These are phyloP conservation scores for Bubo blakistoni DNA, from an alignment of 2,113 vertebrate genomes.

Conservation along the genomic window DNA sequence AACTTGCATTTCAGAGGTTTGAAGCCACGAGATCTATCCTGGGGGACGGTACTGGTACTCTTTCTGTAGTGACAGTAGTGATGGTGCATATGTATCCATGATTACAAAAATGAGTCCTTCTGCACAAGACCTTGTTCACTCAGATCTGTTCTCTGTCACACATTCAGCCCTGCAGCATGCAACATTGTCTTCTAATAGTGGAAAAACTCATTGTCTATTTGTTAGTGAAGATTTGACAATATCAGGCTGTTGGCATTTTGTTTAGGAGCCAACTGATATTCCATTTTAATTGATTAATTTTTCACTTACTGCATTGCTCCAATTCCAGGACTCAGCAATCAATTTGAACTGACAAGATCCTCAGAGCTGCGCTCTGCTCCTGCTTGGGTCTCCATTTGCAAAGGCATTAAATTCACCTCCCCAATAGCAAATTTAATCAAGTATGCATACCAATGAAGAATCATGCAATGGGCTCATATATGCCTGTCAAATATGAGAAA, in stretches of 20 bases:
- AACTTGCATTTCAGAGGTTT: not conserved
- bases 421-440: constrained; percentile 33
- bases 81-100: not conserved
- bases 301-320: constrained; percentile 35
- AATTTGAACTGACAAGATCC: constrained; percentile 39
- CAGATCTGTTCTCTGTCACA: not conserved
- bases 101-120: not conserved
- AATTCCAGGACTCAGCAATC: constrained; percentile 31
- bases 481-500: constrained; percentile 11
- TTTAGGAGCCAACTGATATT: constrained; percentile 39
- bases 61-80: not conserved
- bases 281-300: constrained; percentile 43
- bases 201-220: constrained; percentile 1
- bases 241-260: not conserved
- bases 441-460: constrained; percentile 1
- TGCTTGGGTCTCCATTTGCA: not conserved
- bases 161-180: not conserved
- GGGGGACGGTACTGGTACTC: not conserved
- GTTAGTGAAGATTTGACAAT: not conserved
- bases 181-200: not conserved
- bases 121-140: not conserved
- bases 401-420: constrained; percentile 18
- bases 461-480: not conserved
- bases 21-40: not conserved
- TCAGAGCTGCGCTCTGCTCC: not conserved